Evolutionary conservation across 1,140 invertebrate genomes (phyloP).

Genomic region (Mya arenaria): DNA sequence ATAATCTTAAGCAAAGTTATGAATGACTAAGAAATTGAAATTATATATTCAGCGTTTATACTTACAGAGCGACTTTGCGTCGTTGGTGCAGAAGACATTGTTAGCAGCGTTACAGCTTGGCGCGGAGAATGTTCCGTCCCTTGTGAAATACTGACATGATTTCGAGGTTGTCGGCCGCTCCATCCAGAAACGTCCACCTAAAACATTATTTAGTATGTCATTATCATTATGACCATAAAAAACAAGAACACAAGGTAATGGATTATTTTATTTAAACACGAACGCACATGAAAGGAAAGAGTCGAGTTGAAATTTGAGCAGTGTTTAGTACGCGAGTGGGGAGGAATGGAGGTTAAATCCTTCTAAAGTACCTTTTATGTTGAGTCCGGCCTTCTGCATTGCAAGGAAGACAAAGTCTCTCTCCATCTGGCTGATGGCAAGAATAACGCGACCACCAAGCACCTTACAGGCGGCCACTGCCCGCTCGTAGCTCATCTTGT

Average conservation of each 20-base stretch:
- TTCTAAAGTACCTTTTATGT: not conserved
- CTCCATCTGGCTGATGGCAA: conserved; percentile 21
- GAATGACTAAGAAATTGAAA: not conserved
- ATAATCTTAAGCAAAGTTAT: not conserved
- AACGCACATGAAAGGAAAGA: no score
- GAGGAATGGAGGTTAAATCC: no score
- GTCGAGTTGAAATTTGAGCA: no score
- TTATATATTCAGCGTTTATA: not conserved
- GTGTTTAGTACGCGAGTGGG: no score
- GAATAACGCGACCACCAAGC: not conserved
- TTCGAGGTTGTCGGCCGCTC: not conserved
- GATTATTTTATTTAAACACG: no score
- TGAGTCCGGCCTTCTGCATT: not conserved
- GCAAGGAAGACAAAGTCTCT: conserved; percentile 29
- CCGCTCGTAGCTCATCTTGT: not conserved
- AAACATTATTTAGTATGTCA: no score
- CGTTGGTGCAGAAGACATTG: conserved; percentile 48
- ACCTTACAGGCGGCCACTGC: conserved; percentile 14
- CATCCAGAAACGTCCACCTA: conserved; percentile 49
- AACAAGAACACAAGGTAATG: no score
- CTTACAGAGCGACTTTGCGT: conserved; percentile 46
- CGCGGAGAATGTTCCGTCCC: not conserved
- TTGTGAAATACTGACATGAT: conserved; percentile 31
- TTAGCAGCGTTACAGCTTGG: conserved; percentile 7
- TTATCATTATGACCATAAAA: no score